Conservation (phyloP, 2,797 vertebrate genomes). For the Acestrorhynchus altus region DNA sequence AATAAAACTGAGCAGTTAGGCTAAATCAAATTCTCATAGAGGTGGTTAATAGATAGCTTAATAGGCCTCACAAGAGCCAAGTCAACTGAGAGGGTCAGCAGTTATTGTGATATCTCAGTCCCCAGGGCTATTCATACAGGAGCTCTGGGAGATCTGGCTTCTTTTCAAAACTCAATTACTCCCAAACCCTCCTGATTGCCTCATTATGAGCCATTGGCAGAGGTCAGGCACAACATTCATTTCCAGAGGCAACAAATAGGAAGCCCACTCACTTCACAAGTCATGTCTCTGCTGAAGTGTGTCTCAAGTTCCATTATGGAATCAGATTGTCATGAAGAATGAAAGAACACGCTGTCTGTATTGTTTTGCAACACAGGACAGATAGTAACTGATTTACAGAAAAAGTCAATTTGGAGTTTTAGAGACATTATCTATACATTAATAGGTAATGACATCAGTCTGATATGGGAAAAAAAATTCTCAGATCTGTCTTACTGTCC, state of each 20-base stretch:
- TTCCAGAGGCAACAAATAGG: slow-evolving; percentile 21
- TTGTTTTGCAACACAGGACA: background rate
- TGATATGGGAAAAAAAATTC: too few species aligned
- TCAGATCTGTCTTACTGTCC: too few species aligned
- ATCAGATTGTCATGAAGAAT: background rate
- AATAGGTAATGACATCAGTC: too few species aligned
- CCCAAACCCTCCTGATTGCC: slow-evolving; percentile 42
- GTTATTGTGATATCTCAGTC: slow-evolving; percentile 24
- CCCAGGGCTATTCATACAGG: slow-evolving; percentile 16
- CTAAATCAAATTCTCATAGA: slow-evolving; percentile 41
- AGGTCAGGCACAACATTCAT: slow-evolving; percentile 41
- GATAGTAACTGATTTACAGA: too few species aligned
- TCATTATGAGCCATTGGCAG: slow-evolving; percentile 36
- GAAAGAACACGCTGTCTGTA: background rate
- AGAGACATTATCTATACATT: too few species aligned
- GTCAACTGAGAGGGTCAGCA: slow-evolving; percentile 37
- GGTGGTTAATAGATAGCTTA: slow-evolving; percentile 28
- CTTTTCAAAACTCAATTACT: slow-evolving; percentile 42
- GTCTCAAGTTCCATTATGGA: background rate
- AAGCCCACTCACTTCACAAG: background rate
- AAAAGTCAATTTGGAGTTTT: too few species aligned
- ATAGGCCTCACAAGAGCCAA: slow-evolving; percentile 13
- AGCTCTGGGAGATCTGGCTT: slow-evolving; percentile 20
- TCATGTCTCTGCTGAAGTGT: slow-evolving; percentile 3
- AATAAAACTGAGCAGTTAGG: slow-evolving; percentile 34